A percentile compares a stretch with the other conserved stretches of the same genome.
These are phyloP conservation scores for Anodontia alba DNA, from an alignment of 2,888 invertebrate genomes.

Conservation along the genomic window DNA sequence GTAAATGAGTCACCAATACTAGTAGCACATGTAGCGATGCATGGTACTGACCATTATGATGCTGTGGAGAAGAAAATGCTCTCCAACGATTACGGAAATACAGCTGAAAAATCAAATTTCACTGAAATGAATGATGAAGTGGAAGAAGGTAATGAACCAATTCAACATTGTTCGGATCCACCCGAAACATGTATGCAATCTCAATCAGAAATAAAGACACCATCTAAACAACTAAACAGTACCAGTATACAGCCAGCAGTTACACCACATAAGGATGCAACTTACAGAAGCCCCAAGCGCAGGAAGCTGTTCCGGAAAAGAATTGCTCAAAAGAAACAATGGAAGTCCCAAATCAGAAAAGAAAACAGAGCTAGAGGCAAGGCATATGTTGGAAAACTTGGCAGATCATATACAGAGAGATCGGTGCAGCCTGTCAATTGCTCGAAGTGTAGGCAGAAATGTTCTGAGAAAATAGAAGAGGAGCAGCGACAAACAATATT, in stretches of 20 bases:
- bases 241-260: not conserved
- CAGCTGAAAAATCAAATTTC: not conserved
- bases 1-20: not conserved
- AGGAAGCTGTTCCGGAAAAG: not conserved
- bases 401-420: conserved; percentile 46
- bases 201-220: not conserved
- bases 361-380: conserved; percentile 56
- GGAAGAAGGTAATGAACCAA: not conserved
- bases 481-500: conserved; percentile 55
- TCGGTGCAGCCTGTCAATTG: conserved; percentile 44
- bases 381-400: conserved; percentile 45
- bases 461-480: conserved; percentile 51
- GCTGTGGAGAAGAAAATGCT: conserved; percentile 7
- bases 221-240: not conserved
- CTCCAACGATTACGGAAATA: not conserved
- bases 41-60: not conserved
- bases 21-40: not conserved
- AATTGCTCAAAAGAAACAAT: conserved; percentile 38
- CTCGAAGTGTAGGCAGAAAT: conserved; percentile 55
- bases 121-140: not conserved
- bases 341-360: conserved; percentile 56
- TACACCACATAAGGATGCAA: conserved; percentile 11
- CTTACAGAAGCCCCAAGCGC: not conserved
- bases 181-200: not conserved
- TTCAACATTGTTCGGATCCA: not conserved